Conservation (phyloP, 1,140 invertebrate species). For the Drosophila azteca region DNA sequence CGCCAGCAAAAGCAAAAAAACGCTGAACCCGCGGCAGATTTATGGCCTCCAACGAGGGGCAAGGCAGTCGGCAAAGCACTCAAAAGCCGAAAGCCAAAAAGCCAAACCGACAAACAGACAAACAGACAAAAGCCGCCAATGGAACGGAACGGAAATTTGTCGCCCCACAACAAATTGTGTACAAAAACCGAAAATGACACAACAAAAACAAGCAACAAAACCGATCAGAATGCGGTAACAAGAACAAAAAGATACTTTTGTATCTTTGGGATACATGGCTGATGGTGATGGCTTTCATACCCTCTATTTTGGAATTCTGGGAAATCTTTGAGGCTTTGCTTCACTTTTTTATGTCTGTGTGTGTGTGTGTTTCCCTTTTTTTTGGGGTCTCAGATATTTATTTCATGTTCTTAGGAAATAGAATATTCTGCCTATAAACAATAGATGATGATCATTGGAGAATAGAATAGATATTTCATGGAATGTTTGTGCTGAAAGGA, state of each 20-base stretch:
- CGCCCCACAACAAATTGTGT: slow-evolving; percentile 72
- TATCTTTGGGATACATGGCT: slow-evolving; percentile 2
- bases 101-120: slow-evolving; percentile 21
- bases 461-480: too few species aligned
- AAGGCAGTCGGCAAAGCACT: slow-evolving; percentile 15
- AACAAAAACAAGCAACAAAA: slow-evolving; percentile 4
- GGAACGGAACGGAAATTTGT: slow-evolving; percentile 80
- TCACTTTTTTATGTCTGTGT: neutral
- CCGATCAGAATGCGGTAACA: slow-evolving; percentile 17
- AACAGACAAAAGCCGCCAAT: slow-evolving; percentile 57
- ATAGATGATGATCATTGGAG: too few species aligned
- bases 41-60: slow-evolving; percentile 46
- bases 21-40: slow-evolving; percentile 47
- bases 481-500: too few species aligned
- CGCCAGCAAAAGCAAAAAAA: neutral
- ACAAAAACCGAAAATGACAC: slow-evolving; percentile 13
- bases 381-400: too few species aligned
- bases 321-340: slow-evolving; percentile 5
- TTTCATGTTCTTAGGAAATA: too few species aligned
- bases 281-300: slow-evolving; percentile 16
- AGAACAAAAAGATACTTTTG: slow-evolving; percentile 38
- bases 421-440: too few species aligned
- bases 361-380: too few species aligned
- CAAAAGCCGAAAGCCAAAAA: slow-evolving; percentile 25
- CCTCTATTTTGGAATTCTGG: slow-evolving; percentile 4